These are phyloP conservation scores for Zelleria hepariella DNA, from an alignment of 2,888 invertebrate genomes.

Conservation along the genomic window DNA sequence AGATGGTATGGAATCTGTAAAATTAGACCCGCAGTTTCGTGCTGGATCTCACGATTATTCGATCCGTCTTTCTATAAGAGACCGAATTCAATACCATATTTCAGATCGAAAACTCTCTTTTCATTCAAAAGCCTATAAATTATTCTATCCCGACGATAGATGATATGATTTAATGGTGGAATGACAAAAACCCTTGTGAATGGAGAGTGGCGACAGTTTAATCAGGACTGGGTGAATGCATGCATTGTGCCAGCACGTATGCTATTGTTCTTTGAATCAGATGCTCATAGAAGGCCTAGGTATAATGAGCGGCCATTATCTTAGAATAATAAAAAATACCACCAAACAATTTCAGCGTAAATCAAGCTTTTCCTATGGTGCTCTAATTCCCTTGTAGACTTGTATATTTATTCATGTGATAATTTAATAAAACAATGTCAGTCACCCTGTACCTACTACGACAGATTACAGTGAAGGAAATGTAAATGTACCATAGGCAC, in stretches of 20 bases:
- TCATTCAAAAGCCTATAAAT: no score
- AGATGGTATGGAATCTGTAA: no score
- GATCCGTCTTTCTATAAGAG: no score
- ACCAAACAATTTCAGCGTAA: not conserved
- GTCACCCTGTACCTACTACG: not conserved
- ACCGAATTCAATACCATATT: no score
- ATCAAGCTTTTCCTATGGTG: not conserved
- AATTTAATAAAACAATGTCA: no score
- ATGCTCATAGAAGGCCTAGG: not conserved
- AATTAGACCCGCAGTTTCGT: no score
- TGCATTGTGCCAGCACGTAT: not conserved
- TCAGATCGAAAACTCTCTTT: no score
- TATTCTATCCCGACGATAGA: no score
- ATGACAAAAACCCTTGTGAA: not conserved
- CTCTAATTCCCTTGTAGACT: no score
- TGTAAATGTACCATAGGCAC: not conserved
- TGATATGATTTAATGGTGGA: no score
- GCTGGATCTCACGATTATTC: no score
- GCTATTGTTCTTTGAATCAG: not conserved
- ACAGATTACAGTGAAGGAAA: not conserved
- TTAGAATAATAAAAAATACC: not conserved
- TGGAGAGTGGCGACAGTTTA: not conserved
- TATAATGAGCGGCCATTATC: not conserved
- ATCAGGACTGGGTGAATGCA: not conserved
- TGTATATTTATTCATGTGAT: no score